Conservation (phyloP, 2,113 vertebrate species). For the Phasianus colchicus region DNA sequence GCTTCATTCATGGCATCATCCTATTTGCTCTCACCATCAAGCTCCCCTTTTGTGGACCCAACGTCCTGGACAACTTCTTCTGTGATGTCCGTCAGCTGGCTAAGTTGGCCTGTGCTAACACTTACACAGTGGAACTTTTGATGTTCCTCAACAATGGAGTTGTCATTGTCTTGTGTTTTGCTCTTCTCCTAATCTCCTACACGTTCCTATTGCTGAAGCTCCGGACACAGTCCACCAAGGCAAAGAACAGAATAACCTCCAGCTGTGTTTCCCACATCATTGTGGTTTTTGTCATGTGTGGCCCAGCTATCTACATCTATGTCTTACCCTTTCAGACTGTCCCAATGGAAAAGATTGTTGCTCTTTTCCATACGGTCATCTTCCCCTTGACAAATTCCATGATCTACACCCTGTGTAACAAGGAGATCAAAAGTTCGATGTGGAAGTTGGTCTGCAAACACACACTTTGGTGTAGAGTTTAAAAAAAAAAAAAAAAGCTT, state of each 20-base stretch:
- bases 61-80: slow-evolving; percentile 14
- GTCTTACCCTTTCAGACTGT: background rate
- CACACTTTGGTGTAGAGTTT: background rate
- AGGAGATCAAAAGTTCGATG: background rate
- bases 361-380: background rate
- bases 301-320: background rate
- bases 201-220: background rate
- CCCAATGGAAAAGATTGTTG: background rate
- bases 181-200: background rate
- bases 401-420: background rate
- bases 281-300: background rate
- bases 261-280: background rate
- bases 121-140: background rate
- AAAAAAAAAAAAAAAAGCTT: background rate
- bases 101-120: background rate
- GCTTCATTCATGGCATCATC: background rate
- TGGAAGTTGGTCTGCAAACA: background rate
- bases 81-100: slow-evolving; percentile 3
- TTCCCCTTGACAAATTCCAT: background rate
- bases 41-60: background rate
- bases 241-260: background rate
- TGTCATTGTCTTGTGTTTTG: background rate
- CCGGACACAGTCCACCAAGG: background rate
- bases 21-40: background rate
- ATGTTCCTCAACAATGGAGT: background rate